Conservation (phyloP, 2,888 invertebrate genomes). For the Campopleginae sp. region DNA sequence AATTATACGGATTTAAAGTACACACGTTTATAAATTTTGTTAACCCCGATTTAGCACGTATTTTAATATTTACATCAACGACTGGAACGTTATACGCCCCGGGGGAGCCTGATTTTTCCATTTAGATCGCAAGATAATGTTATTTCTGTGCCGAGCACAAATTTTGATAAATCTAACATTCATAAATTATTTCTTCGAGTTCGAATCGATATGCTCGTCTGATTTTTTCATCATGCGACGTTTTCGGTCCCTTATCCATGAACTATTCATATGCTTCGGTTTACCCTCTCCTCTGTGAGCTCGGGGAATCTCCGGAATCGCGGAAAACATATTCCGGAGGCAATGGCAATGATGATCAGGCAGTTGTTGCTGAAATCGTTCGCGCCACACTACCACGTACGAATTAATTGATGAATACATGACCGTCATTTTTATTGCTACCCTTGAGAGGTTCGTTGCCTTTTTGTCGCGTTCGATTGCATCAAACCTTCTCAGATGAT, state of each 20-base stretch:
- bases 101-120: background rate
- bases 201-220: background rate
- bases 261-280: background rate
- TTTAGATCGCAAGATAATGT: background rate
- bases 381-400: background rate
- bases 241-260: background rate
- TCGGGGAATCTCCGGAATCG: background rate
- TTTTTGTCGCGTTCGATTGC: background rate
- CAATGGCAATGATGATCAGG: background rate
- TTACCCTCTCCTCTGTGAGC: background rate
- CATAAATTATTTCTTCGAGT: background rate
- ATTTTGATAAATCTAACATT: background rate
- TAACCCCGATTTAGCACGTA: constrained; percentile 16
- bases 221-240: background rate
- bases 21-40: background rate
- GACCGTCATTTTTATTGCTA: background rate
- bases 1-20: constrained; percentile 25
- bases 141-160: background rate
- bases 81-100: background rate
- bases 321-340: background rate
- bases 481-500: background rate
- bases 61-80: constrained; percentile 5
- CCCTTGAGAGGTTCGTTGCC: background rate
- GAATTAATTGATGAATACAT: background rate
- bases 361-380: background rate